Evolutionary conservation across 2,113 vertebrate species (phyloP).

Genomic region (Carassius carassius): DNA sequence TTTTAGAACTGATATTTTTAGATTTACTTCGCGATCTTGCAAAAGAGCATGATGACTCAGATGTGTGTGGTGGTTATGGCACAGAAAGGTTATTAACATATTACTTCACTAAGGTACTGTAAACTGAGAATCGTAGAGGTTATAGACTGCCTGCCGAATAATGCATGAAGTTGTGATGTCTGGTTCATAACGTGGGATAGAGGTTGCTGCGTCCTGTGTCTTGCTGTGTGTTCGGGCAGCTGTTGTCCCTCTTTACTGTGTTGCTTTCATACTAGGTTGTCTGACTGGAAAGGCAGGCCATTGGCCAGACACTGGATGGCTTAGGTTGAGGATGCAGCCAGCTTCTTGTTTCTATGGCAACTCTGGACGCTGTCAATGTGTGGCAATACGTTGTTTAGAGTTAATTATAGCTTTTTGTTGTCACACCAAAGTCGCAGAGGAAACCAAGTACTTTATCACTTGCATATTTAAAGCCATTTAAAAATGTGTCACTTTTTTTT

Average conservation of each 20-base stretch:
- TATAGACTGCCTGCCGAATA: not conserved
- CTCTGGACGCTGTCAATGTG: slow-evolving; percentile 49
- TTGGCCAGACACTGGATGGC: slow-evolving; percentile 66
- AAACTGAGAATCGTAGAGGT: slow-evolving; percentile 6
- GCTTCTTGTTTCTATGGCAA: slow-evolving; percentile 63
- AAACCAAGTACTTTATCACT: not conserved
- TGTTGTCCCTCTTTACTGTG: slow-evolving; percentile 33
- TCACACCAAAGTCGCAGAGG: not conserved
- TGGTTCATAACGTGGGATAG: slow-evolving; percentile 38
- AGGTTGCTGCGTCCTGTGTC: slow-evolving; percentile 65
- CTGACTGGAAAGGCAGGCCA: slow-evolving; percentile 54
- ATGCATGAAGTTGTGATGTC: not conserved
- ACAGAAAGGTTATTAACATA: slow-evolving; percentile 14
- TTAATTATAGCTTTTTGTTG: slow-evolving; percentile 62
- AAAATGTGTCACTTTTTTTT: not conserved
- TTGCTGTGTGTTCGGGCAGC: slow-evolving; percentile 58
- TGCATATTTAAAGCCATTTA: not conserved
- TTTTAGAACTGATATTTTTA: slow-evolving; percentile 1
- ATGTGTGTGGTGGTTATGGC: not conserved
- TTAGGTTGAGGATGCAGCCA: slow-evolving; percentile 61
- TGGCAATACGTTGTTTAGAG: slow-evolving; percentile 56
- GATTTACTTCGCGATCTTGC: slow-evolving; percentile 1
- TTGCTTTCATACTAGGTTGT: slow-evolving; percentile 41
- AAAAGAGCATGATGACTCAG: slow-evolving; percentile 3
- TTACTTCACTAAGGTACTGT: not conserved